Evolutionary conservation across 2,113 vertebrate genomes (phyloP).

Genomic region (Gobiocypris rarus): DNA sequence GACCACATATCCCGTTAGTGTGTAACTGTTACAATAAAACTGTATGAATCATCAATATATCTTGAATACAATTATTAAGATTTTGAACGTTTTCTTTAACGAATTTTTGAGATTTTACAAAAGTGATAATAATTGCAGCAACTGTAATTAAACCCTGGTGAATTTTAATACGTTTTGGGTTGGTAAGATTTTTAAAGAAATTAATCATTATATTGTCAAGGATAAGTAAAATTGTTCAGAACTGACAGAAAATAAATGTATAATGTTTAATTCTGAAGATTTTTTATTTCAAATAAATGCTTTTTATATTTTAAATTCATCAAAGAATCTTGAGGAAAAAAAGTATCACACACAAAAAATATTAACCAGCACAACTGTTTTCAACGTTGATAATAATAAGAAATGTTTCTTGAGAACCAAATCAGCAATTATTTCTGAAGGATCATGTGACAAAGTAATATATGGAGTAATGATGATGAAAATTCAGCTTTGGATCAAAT

Average conservation of each 20-base stretch:
- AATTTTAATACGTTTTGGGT: too few species aligned
- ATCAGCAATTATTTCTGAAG: not conserved
- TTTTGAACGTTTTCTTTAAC: not conserved
- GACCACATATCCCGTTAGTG: not conserved
- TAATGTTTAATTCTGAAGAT: too few species aligned
- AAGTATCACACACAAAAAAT: too few species aligned
- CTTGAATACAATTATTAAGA: not conserved
- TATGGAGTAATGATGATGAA: not conserved
- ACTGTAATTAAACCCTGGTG: too few species aligned
- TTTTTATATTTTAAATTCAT: too few species aligned
- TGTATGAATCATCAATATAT: not conserved
- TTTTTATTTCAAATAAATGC: too few species aligned
- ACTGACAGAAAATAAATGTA: too few species aligned
- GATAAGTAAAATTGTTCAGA: too few species aligned
- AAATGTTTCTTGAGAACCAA: not conserved
- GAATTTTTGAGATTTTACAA: not conserved
- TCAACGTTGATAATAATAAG: not conserved
- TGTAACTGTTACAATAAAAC: not conserved
- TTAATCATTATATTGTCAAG: too few species aligned
- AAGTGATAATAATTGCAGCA: not conserved
- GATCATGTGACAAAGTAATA: not conserved
- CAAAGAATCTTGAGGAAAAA: too few species aligned
- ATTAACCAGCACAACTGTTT: too few species aligned
- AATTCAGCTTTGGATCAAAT: not conserved
- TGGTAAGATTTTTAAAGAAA: too few species aligned